Evolutionary conservation across 2,888 invertebrate species (phyloP).

Genomic region (Coecobrya sp.): DNA sequence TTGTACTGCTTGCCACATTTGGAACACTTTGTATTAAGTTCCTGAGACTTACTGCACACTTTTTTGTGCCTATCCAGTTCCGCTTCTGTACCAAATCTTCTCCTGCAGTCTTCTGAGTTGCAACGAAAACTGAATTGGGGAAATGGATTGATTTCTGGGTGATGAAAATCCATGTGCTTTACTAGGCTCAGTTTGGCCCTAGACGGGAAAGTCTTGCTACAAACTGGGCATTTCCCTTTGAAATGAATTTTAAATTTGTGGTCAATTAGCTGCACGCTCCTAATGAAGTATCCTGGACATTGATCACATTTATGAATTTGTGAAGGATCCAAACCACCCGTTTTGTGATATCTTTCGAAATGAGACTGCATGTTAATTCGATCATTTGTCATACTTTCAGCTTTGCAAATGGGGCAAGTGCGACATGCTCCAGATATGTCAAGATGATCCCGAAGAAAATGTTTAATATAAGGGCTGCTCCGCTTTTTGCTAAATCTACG

Average conservation of each 20-base stretch:
- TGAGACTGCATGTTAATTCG: background rate
- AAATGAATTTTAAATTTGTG: background rate
- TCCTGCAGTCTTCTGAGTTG: background rate
- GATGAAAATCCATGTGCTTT: background rate
- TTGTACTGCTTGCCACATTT: background rate
- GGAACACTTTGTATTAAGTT: background rate
- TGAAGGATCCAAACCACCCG: background rate
- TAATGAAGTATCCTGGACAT: background rate
- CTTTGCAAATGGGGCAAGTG: background rate
- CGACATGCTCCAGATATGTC: no score
- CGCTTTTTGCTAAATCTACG: background rate
- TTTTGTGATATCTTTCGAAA: background rate
- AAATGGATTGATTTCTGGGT: background rate
- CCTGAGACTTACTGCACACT: background rate
- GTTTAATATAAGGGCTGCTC: background rate
- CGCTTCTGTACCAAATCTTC: background rate
- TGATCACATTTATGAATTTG: background rate
- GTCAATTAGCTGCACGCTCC: background rate
- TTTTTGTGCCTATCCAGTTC: background rate
- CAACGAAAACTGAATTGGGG: background rate
- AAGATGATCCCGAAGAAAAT: background rate
- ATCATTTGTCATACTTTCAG: background rate
- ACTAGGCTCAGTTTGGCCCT: background rate
- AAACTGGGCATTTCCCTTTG: background rate
- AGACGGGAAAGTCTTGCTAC: background rate